Conservation (phyloP, 2,888 invertebrate species). For the Chymomyza fuscimana region DNA sequence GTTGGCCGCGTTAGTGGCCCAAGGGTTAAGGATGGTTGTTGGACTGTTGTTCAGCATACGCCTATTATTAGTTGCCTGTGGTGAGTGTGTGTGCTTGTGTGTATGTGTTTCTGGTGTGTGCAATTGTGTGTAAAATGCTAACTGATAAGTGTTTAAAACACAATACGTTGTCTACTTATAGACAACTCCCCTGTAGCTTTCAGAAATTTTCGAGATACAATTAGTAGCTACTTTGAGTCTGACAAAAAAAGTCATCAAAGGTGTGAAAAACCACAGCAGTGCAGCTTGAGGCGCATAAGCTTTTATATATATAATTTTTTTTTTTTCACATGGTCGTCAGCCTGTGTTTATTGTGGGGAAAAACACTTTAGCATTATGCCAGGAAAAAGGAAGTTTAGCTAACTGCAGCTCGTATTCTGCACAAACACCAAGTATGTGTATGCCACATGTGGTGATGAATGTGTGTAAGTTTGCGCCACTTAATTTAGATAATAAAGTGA, state of each 20-base stretch:
- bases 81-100: conserved; percentile 20
- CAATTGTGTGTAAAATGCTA: conserved; percentile 49
- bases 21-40: neutral
- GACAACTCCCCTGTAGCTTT: neutral
- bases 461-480: conserved; percentile 56
- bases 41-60: conserved; percentile 19
- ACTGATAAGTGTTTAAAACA: conserved; percentile 22
- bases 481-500: conserved; percentile 65
- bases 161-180: neutral
- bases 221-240: conserved; percentile 25
- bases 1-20: conserved; percentile 18
- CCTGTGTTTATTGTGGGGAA: conserved; percentile 23
- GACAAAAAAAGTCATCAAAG: neutral
- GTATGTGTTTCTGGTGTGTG: conserved; percentile 28
- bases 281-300: conserved; percentile 11
- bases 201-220: neutral
- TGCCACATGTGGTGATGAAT: neutral
- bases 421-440: too few species aligned
- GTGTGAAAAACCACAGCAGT: conserved; percentile 5
- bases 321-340: conserved; percentile 50
- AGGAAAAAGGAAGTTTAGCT: conserved; percentile 67
- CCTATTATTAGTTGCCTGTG: conserved; percentile 20
- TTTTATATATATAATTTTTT: conserved; percentile 14
- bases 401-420: conserved; percentile 30
- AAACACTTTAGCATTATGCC: conserved; percentile 33